A percentile compares a stretch with the other conserved stretches of the same genome.
Conservation (phyloP, 2,797 vertebrate species). For the Echiichthys vipera region DNA sequence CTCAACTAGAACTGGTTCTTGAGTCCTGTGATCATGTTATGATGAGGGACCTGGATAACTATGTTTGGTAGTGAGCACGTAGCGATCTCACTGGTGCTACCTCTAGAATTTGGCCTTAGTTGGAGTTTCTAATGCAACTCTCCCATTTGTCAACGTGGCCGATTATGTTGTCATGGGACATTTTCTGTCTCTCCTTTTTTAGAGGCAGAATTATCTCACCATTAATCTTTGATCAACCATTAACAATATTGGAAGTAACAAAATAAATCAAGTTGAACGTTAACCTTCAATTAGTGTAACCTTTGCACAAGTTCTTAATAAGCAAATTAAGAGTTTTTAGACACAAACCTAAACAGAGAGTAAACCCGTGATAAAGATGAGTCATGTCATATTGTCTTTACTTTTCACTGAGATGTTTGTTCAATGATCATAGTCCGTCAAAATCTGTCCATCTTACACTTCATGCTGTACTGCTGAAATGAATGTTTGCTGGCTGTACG, state of each 20-base stretch:
- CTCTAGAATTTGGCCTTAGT: background rate
- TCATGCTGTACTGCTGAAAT: conserved; percentile 14
- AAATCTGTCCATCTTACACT: conserved; percentile 10
- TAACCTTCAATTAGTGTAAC: background rate
- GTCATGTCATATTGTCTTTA: conserved; percentile 3
- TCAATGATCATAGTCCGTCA: conserved; percentile 38
- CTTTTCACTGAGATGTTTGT: conserved; percentile 14
- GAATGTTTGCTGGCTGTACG: background rate
- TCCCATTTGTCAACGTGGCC: too few relatives aligned
- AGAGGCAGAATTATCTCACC: background rate
- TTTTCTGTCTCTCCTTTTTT: background rate
- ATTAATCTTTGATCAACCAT: background rate
- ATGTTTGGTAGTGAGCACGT: background rate
- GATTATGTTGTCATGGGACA: background rate
- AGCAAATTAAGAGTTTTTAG: background rate
- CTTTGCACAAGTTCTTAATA: background rate
- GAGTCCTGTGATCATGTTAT: background rate
- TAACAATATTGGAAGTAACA: background rate
- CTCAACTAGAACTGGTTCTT: too few relatives aligned
- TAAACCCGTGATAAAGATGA: background rate
- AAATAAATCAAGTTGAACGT: background rate
- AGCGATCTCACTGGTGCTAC: background rate
- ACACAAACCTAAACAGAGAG: background rate
- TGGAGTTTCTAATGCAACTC: background rate
- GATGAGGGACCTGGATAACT: background rate